Percentiles rank a stretch among this genome's conserved stretches.
Evolutionary conservation across 2,797 vertebrate genomes (phyloP).

Genomic region (Sebastes wilsoni): DNA sequence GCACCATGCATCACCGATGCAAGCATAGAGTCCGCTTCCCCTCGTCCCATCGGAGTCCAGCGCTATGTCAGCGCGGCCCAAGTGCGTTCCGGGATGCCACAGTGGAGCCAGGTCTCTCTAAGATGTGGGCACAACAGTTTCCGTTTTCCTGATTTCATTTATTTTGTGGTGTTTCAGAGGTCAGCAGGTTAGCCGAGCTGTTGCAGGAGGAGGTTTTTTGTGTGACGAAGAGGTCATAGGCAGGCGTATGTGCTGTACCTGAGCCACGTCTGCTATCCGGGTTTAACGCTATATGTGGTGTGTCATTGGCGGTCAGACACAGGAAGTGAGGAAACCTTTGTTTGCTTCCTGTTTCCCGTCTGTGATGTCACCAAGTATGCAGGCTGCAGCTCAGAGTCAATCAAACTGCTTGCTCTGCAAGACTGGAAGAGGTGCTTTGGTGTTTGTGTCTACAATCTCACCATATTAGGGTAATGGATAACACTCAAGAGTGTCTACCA

Average conservation of each 20-base stretch:
- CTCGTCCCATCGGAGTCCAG: background rate
- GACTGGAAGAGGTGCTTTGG: slow-evolving; percentile 45
- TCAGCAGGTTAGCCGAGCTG: background rate
- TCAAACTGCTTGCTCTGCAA: slow-evolving; percentile 51
- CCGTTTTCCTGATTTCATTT: background rate
- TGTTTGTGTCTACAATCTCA: slow-evolving; percentile 36
- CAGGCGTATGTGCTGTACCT: slow-evolving; percentile 1
- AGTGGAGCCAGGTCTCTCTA: background rate
- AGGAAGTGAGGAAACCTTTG: slow-evolving; percentile 71
- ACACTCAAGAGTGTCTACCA: background rate
- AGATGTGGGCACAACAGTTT: background rate
- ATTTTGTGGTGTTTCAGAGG: background rate
- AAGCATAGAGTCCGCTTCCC: background rate
- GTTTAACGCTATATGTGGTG: background rate
- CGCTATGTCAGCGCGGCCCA: background rate
- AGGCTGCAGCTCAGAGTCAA: slow-evolving; percentile 13
- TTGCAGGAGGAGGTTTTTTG: background rate
- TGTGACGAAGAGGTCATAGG: slow-evolving; percentile 21
- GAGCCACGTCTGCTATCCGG: slow-evolving; percentile 12
- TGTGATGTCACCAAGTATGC: slow-evolving; percentile 65
- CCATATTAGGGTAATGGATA: slow-evolving; percentile 57
- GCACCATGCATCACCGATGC: background rate
- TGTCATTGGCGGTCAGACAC: slow-evolving; percentile 58
- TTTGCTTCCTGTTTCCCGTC: slow-evolving; percentile 75
- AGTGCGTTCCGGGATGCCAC: background rate